A percentile compares a stretch with the other conserved stretches of the same genome.
phyloP scores from a whole-genome alignment of 2,888 invertebrate genomes.

The Saturnia japonica region DNA sequence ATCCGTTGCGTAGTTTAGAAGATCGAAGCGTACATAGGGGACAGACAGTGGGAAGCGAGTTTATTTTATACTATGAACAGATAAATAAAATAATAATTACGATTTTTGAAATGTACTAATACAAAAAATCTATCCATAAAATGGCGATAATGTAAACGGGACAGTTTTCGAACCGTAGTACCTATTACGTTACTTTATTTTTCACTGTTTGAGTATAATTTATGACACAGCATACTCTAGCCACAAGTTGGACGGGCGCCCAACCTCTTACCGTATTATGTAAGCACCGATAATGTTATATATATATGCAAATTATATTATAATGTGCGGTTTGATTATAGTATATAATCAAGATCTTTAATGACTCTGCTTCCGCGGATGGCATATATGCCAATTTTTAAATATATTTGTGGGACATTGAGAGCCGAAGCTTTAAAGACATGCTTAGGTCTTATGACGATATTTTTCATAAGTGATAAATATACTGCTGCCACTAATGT shows the following conservation, averaged over 20 bases:
- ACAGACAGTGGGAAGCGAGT: no score
- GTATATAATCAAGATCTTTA: not conserved
- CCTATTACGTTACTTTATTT: slow-evolving; percentile 12
- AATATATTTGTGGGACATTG: no score
- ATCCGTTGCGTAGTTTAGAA: no score
- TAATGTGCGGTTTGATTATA: not conserved
- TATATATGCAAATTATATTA: not conserved
- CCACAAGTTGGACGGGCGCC: slow-evolving; percentile 18
- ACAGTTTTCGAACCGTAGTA: slow-evolving; percentile 2
- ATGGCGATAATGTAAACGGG: not conserved
- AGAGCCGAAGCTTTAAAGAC: not conserved
- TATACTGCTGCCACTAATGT: not conserved
- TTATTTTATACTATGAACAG: no score
- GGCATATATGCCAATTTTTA: no score
- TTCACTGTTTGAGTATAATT: slow-evolving; percentile 18
- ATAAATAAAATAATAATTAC: not conserved
- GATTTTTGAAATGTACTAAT: not conserved
- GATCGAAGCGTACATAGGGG: no score
- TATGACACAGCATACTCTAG: slow-evolving; percentile 13
- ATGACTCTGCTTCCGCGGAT: no score
- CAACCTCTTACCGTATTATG: slow-evolving; percentile 16
- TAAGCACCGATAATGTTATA: not conserved
- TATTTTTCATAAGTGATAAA: not conserved
- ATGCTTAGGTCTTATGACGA: not conserved
- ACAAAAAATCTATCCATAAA: not conserved